These are phyloP conservation scores for Polyommatus icarus DNA, from an alignment of 2,888 invertebrate genomes.

Conservation along the genomic window DNA sequence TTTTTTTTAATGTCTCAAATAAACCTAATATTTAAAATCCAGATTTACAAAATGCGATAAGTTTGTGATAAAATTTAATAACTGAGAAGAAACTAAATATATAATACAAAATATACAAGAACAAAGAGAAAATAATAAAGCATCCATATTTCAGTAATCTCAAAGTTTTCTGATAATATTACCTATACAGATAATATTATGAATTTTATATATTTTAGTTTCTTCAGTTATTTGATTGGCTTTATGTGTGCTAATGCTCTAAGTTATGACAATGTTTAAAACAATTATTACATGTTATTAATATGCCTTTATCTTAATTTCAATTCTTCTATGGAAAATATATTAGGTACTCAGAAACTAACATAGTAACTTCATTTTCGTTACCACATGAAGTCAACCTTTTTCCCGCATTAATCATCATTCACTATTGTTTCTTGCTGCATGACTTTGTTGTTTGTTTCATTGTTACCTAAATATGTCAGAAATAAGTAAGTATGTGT, in stretches of 20 bases:
- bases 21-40: neutral
- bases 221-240: constrained; percentile 5
- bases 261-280: neutral
- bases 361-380: neutral
- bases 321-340: neutral
- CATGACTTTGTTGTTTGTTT: neutral
- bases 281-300: neutral
- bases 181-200: too few species aligned
- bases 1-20: neutral
- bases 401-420: neutral
- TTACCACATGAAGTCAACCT: neutral
- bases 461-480: neutral
- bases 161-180: too few species aligned
- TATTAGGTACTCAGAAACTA: neutral
- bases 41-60: neutral
- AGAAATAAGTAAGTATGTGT: neutral
- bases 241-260: neutral
- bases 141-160: neutral
- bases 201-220: neutral
- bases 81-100: neutral
- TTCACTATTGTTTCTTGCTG: neutral
- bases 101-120: neutral
- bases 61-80: constrained; percentile 4
- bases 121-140: neutral
- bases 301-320: neutral